phyloP scores from a whole-genome alignment of 2,888 invertebrate genomes.

The Drosophila nr. fundita region DNA sequence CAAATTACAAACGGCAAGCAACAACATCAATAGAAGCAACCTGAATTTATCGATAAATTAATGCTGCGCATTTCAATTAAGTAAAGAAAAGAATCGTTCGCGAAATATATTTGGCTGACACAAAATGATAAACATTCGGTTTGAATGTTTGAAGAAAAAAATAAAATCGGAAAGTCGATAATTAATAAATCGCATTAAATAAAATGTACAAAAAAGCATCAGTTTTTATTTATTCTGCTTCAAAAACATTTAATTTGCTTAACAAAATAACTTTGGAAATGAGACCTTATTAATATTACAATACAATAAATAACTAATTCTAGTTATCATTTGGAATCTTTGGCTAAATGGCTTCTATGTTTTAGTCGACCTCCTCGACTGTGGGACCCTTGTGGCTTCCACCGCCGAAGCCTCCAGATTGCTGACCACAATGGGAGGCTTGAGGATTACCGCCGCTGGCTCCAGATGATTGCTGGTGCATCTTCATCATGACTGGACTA shows the following conservation, averaged over 20 bases:
- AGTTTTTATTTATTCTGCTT: not conserved
- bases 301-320: not conserved
- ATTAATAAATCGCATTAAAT: not conserved
- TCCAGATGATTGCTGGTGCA: constrained; percentile 70
- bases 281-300: constrained; percentile 10
- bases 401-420: constrained; percentile 28
- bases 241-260: not conserved
- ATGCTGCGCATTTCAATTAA: not conserved
- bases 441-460: constrained; percentile 85
- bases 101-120: too few species aligned
- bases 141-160: not conserved
- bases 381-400: constrained; percentile 44
- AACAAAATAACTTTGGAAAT: not conserved
- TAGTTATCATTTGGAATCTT: not conserved
- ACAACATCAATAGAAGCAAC: constrained; percentile 9
- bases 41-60: constrained; percentile 9
- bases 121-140: not conserved
- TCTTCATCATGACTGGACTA: constrained; percentile 86
- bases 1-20: not conserved
- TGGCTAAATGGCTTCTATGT: not conserved
- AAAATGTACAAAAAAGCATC: not conserved
- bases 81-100: not conserved
- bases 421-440: constrained; percentile 58
- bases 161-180: not conserved
- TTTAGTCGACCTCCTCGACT: constrained; percentile 63